A percentile compares a stretch with the other conserved stretches of the same genome.
These are phyloP conservation scores for Schizopygopsis malacanthus DNA, from an alignment of 2,797 vertebrate species.

Conservation along the genomic window DNA sequence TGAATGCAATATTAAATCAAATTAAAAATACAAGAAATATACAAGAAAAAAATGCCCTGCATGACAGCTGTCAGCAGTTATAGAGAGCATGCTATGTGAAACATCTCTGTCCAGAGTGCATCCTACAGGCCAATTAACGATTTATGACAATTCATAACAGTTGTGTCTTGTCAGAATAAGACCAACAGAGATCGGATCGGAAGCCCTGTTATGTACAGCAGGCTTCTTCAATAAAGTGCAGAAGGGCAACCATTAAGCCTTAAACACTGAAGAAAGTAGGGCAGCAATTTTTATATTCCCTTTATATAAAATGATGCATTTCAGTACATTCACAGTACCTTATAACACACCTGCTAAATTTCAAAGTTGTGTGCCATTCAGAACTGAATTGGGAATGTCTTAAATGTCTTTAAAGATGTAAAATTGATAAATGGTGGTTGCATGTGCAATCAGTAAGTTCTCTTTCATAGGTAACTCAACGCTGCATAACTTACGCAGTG, in stretches of 20 bases:
- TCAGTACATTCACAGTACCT: background rate
- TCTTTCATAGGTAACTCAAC: too few relatives aligned
- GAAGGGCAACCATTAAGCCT: background rate
- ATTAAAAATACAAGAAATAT: slow-evolving; percentile 6
- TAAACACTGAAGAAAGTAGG: slow-evolving; percentile 9
- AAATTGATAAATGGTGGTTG: background rate
- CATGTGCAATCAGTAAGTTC: background rate
- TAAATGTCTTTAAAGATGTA: background rate
- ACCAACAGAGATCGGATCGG: slow-evolving; percentile 6
- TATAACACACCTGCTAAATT: background rate
- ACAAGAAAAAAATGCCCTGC: background rate
- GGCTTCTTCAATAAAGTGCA: background rate
- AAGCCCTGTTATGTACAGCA: background rate
- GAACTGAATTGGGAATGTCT: background rate
- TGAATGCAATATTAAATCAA: slow-evolving; percentile 29
- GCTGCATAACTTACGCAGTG: too few relatives aligned
- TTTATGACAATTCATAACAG: background rate
- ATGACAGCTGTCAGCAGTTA: background rate
- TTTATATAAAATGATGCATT: background rate
- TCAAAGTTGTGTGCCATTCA: background rate
- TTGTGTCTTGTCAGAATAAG: background rate
- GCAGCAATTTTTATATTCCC: background rate
- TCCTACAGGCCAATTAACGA: background rate
- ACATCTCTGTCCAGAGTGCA: background rate
- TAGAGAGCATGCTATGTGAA: background rate